Base-by-base conservation (phyloP, 2,113 vertebrate genomes). In the Pelmatolapia mariae region DNA sequence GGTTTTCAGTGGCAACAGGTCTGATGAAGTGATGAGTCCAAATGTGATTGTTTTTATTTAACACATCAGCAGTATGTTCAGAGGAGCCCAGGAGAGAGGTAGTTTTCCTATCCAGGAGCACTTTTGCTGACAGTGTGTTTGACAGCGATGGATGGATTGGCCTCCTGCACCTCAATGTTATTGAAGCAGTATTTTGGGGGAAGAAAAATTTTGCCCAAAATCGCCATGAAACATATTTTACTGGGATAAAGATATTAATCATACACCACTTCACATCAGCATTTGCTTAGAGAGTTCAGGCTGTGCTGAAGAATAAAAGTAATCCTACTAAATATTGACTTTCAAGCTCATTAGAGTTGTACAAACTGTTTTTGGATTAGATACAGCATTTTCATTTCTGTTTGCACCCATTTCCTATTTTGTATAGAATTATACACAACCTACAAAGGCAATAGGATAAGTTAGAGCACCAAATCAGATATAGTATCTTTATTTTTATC, bases 171-270 rank as follows among this genome's bases (percentile, higher is more conserved):
- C 31, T 36, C 31, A 63, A 3, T 63, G 10, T 63, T 36, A 63
- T 0, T 63, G 31, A 36, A 36, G 31, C 59, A n/a, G 31, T 2
- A 11, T 7, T 61, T 61, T 11, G 57, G 15, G 26, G 29, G 10
- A 63, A 63, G 59, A 63, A 36, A 36, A 1, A 0, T 2, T 19
- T 63, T 63, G 9, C 29, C 31, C 31, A 19, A 63, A 33, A 7
- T 63, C 2, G 0, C 4, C 29, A 63, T 63, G 1, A 63, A 63
- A 63, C 16, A 63, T 33, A 63, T 63, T 36, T 63, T 63, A 36
- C 59, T 19, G 29, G 29, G 59, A 4, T 63, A 63, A 36, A 36
- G 31, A 63, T 63, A 63, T 63, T 33, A 36, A 18, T 11, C 9
- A 36, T 63, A 19, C 59, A 63, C 29, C 57, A 61, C 59, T 63